phyloP scores from a whole-genome alignment of 2,797 vertebrate species.

The Picus viridis region DNA sequence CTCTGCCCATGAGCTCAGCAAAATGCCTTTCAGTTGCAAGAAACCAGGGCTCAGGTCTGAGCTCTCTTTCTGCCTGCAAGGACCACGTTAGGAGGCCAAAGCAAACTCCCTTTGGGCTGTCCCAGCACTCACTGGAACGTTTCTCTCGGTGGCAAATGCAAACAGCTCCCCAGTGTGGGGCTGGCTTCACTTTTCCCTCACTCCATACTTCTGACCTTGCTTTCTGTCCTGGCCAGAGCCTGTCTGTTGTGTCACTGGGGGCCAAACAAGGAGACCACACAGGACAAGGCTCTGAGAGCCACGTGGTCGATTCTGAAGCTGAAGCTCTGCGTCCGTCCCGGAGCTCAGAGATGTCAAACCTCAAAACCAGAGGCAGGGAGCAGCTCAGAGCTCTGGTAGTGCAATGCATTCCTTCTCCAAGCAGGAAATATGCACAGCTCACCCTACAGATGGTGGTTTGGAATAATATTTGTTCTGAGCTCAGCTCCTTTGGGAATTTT shows the following conservation, averaged over 20 bases:
- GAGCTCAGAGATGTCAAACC: background rate
- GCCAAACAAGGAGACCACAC: background rate
- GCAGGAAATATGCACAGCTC: background rate
- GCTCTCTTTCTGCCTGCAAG: background rate
- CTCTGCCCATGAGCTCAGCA: background rate
- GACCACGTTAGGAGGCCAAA: background rate
- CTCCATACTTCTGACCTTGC: background rate
- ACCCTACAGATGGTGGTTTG: background rate
- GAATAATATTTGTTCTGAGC: conserved; percentile 28
- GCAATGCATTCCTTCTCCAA: background rate
- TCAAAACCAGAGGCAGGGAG: background rate
- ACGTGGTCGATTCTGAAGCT: background rate
- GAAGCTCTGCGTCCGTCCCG: background rate
- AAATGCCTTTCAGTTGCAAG: background rate
- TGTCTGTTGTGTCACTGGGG: background rate
- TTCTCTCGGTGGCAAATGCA: background rate
- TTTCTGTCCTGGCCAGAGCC: background rate
- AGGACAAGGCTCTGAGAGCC: background rate
- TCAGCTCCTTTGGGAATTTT: background rate
- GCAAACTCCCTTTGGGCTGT: background rate
- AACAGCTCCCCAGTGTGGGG: background rate
- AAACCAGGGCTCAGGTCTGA: background rate
- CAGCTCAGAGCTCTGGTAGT: background rate
- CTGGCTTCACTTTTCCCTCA: background rate
- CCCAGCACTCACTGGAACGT: background rate